Evolutionary conservation across 2,888 invertebrate species (phyloP).

Genomic region (Apamea sordens): DNA sequence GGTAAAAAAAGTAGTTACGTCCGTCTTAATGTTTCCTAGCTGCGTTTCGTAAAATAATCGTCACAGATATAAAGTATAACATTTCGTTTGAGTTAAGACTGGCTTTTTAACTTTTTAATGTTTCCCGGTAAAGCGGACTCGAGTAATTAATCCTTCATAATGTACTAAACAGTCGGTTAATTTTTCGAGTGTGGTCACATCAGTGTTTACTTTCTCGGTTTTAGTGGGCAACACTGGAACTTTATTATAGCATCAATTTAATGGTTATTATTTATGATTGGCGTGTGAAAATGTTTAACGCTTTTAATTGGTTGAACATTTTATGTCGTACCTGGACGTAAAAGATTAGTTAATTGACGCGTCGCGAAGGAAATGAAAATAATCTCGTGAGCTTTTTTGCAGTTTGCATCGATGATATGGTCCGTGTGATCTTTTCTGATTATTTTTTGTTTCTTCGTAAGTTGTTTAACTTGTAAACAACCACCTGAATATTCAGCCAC

Average conservation of each 20-base stretch:
- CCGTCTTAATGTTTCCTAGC: slow-evolving; percentile 83
- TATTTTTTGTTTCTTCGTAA: slow-evolving; percentile 18
- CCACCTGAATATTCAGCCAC: slow-evolving; percentile 25
- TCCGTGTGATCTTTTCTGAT: slow-evolving; percentile 23
- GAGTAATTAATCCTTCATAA: slow-evolving; percentile 85
- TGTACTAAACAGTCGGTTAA: slow-evolving; percentile 74
- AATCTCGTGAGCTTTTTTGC: slow-evolving; percentile 55
- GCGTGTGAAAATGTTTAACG: slow-evolving; percentile 82
- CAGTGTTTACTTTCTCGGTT: slow-evolving; percentile 77
- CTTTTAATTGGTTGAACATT: slow-evolving; percentile 74
- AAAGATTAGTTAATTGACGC: slow-evolving; percentile 69
- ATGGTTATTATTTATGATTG: slow-evolving; percentile 84
- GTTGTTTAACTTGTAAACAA: slow-evolving; percentile 38
- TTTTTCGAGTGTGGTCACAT: slow-evolving; percentile 75
- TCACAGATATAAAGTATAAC: slow-evolving; percentile 77
- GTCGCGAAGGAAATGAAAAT: slow-evolving; percentile 54
- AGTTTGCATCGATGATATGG: slow-evolving; percentile 38
- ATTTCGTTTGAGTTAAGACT: slow-evolving; percentile 78
- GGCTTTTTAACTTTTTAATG: slow-evolving; percentile 82
- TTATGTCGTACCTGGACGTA: slow-evolving; percentile 69
- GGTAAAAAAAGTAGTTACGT: slow-evolving; percentile 80
- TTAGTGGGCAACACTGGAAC: slow-evolving; percentile 74
- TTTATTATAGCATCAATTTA: slow-evolving; percentile 80
- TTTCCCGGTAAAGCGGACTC: slow-evolving; percentile 78
- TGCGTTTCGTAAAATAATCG: slow-evolving; percentile 78